These are phyloP conservation scores for Scophthalmus maximus DNA, from an alignment of 2,113 vertebrate genomes.

Conservation along the genomic window DNA sequence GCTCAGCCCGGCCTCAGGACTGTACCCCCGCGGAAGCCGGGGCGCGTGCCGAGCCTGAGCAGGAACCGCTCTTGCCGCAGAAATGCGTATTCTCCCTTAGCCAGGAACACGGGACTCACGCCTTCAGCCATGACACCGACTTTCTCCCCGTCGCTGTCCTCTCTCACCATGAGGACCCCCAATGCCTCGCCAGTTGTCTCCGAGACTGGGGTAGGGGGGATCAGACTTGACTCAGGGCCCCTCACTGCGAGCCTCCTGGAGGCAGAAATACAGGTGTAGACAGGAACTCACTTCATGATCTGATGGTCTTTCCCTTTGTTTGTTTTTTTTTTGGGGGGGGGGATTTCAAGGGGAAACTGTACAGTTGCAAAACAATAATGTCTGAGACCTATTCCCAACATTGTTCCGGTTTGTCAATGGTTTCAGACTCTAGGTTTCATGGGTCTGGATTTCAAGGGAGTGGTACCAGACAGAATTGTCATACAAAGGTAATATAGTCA, in stretches of 20 bases:
- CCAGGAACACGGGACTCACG: conserved; percentile 78
- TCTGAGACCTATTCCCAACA: not conserved
- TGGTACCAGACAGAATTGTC: not conserved
- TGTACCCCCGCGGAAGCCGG: conserved; percentile 85
- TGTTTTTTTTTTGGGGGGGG: no score
- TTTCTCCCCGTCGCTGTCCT: conserved; percentile 89
- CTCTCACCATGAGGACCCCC: conserved; percentile 84
- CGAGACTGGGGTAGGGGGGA: conserved; percentile 74
- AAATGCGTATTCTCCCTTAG: conserved; percentile 79
- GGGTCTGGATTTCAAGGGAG: conserved; percentile 14
- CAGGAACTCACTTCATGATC: conserved; percentile 3
- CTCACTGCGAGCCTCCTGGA: conserved; percentile 79
- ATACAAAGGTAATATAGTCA: not conserved
- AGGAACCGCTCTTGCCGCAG: conserved; percentile 78
- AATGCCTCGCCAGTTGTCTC: conserved; percentile 82
- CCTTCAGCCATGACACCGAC: conserved; percentile 84
- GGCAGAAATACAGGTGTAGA: conserved; percentile 84
- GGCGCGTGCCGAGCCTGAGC: conserved; percentile 48
- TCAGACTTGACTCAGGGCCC: conserved; percentile 71
- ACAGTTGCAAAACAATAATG: conserved; percentile 2
- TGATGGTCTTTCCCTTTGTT: not conserved
- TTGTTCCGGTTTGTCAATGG: not conserved
- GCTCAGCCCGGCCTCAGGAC: conserved; percentile 90
- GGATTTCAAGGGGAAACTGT: not conserved
- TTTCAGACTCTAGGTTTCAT: not conserved